Base-by-base conservation (phyloP, 2,888 invertebrate species). In the Ischnus inquisitorius region DNA sequence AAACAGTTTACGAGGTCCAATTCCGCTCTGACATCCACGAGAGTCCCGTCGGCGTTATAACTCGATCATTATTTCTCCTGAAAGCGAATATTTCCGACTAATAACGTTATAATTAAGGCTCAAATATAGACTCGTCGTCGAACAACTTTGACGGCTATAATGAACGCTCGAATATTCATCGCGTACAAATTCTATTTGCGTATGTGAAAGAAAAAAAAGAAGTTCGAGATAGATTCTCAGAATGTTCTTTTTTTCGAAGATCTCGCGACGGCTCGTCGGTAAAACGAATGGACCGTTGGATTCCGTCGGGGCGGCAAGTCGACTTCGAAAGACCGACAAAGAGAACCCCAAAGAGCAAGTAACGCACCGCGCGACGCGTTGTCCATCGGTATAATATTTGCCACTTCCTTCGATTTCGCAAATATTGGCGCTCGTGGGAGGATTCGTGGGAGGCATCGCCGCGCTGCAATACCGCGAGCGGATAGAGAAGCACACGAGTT, bases 351-450 rank as follows among this genome's bases (percentile, higher is more conserved):
- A 8, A 14, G 19, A 41, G 28, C 46, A 46, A 60, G 12, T 28
- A 57, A 57, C 71, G 39, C 14, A 43, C 54, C 19, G 34, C 46
- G 34, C 34, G 8, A 19, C 48, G 74, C 48, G 64, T 64, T 28
- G 62, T 46, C 43, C 72, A 65, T 72, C 72, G 75, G 62, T 19
- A 80, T 67, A 64, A 67, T 87, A 82, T 88, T 87, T 89, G 84
- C 81, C 82, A 75, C 85, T 85, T 86, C 85, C 86, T 85, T 87
- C 67, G 87, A 88, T 87, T 87, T 84, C 85, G 87, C 87, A 90
- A 90, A 90, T 90, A 90, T 90, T 90, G 86, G 79, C 82, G 51
- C 74, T 83, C 84, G 88, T 89, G 84, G 89, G 88, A 88, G 81
- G 85, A 83, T 78, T 87, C 86, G 89, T 90, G 65, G 88, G 86